Percentiles rank a stretch among this genome's conserved stretches.
Conservation (phyloP, 2,797 vertebrate genomes). For the Sparidentex hasta region DNA sequence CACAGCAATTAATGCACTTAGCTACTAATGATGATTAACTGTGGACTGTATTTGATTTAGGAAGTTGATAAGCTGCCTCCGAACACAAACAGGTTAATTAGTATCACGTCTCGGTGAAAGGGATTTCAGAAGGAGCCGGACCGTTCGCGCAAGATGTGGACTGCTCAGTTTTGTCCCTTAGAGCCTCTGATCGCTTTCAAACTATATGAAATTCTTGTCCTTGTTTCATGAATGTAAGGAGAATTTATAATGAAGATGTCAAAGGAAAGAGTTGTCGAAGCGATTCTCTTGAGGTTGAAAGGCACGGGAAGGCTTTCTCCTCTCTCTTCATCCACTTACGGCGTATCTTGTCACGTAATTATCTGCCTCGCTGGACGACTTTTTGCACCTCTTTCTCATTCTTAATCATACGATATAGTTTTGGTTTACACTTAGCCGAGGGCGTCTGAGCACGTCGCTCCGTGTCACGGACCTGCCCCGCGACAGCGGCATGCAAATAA, state of each 20-base stretch:
- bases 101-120: constrained; percentile 31
- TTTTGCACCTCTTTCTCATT: constrained; percentile 36
- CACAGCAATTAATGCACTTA: constrained; percentile 76
- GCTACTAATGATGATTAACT: constrained; percentile 74
- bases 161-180: constrained; percentile 21
- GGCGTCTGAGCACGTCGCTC: constrained; percentile 16
- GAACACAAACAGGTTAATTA: constrained; percentile 76
- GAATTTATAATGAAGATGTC: constrained; percentile 46
- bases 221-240: constrained; percentile 28
- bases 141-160: background rate
- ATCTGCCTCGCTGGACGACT: constrained; percentile 49
- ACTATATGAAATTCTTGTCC: constrained; percentile 1
- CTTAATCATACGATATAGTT: constrained; percentile 42
- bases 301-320: constrained; percentile 22
- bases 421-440: constrained; percentile 35
- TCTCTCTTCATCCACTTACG: constrained; percentile 42
- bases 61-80: constrained; percentile 61
- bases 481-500: constrained; percentile 33
- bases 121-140: constrained; percentile 18
- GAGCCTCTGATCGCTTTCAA: constrained; percentile 6
- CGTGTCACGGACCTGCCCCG: constrained; percentile 29
- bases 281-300: constrained; percentile 33
- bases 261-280: constrained; percentile 33
- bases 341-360: constrained; percentile 59
- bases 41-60: constrained; percentile 68